Evolutionary conservation across 2,888 invertebrate genomes (phyloP).

Genomic region (Noctua comes): DNA sequence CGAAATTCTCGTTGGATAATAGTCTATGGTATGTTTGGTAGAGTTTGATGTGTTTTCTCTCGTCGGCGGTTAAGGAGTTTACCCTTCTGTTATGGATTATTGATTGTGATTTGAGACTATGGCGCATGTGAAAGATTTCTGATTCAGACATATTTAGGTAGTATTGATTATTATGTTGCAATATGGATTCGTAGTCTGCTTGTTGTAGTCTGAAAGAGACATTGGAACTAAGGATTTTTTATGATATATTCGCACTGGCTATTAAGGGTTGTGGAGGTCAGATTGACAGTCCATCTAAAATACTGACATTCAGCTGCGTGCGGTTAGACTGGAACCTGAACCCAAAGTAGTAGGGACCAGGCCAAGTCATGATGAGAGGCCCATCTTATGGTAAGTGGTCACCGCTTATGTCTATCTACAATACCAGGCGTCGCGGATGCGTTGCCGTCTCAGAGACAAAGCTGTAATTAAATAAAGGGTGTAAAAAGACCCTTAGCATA

Average conservation of each 20-base stretch:
- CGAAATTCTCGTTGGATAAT: constrained; percentile 52
- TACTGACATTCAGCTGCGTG: background rate
- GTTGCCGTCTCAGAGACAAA: too few relatives aligned
- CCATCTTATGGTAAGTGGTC: too few relatives aligned
- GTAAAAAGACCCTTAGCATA: too few relatives aligned
- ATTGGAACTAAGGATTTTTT: background rate
- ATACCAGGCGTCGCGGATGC: too few relatives aligned
- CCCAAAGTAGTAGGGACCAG: too few relatives aligned
- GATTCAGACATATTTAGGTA: constrained; percentile 15
- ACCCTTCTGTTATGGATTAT: background rate
- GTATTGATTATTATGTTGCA: constrained; percentile 30
- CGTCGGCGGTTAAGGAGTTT: background rate
- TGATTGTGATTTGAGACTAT: too few relatives aligned
- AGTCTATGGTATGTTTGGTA: constrained; percentile 60
- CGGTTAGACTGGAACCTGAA: background rate
- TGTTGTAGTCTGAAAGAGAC: constrained; percentile 69
- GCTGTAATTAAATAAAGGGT: too few relatives aligned
- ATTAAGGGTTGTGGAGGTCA: background rate
- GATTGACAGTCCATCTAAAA: too few relatives aligned
- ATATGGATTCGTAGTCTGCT: constrained; percentile 65
- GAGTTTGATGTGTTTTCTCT: constrained; percentile 17
- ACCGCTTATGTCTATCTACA: too few relatives aligned
- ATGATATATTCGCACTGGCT: background rate
- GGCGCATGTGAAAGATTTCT: background rate
- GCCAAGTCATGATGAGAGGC: too few relatives aligned